Conservation (phyloP, 2,888 invertebrate species). For the Eilema depressum region DNA sequence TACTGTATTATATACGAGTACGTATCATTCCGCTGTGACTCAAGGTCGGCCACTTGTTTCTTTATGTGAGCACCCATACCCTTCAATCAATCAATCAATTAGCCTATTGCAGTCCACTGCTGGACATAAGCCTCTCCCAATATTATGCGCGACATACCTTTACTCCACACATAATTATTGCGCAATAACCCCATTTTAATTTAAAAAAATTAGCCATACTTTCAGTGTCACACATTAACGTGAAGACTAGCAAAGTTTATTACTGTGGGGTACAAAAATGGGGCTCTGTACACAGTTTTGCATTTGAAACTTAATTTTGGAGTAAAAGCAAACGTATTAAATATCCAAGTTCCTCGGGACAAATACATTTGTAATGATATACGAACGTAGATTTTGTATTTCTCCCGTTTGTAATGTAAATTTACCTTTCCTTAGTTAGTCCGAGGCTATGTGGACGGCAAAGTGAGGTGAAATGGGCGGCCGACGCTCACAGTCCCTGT, state of each 20-base stretch:
- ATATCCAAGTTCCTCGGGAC: conserved; percentile 58
- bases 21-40: background rate
- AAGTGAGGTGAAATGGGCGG: conserved; percentile 59
- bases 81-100: no score
- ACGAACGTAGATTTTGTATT: conserved; percentile 66
- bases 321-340: conserved; percentile 51
- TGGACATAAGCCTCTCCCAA: no score
- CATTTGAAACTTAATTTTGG: background rate
- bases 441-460: conserved; percentile 55
- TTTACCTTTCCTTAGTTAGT: conserved; percentile 73
- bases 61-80: background rate
- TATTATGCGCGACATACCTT: background rate
- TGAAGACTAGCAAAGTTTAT: background rate
- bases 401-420: conserved; percentile 77
- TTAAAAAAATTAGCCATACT: background rate
- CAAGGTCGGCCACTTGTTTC: background rate
- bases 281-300: background rate
- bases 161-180: background rate
- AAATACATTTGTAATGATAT: conserved; percentile 60
- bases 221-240: background rate
- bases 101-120: no score
- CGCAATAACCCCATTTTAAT: background rate
- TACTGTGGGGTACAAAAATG: background rate
- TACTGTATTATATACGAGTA: no score
- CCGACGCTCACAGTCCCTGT: conserved; percentile 44